Percentiles rank a stretch among this genome's conserved stretches.
phyloP scores from a whole-genome alignment of 2,888 invertebrate species.

The Andrena chrysosceles region DNA sequence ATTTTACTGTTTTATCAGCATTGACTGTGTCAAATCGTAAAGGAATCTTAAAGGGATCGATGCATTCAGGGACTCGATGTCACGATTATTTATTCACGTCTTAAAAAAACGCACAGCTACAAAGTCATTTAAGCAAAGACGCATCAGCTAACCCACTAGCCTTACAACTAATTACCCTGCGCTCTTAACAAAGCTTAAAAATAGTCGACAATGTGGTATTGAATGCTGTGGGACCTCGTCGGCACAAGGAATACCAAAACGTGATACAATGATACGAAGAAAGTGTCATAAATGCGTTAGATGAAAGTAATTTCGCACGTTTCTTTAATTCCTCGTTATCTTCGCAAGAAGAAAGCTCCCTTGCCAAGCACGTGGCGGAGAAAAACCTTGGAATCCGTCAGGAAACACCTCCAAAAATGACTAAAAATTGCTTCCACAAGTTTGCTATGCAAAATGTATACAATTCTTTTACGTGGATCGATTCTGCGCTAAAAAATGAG shows the following conservation, averaged over 20 bases:
- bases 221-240: not conserved
- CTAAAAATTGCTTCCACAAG: not conserved
- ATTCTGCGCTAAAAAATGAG: not conserved
- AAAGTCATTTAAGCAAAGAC: conserved; percentile 46
- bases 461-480: not conserved
- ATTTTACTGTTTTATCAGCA: too few relatives aligned
- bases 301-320: not conserved
- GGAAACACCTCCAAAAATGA: not conserved
- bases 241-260: not conserved
- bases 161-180: conserved; percentile 39
- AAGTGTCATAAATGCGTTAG: not conserved
- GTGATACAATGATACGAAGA: not conserved
- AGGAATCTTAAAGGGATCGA: not conserved
- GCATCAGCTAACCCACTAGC: conserved; percentile 36
- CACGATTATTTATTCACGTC: conserved; percentile 60
- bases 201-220: conserved; percentile 5
- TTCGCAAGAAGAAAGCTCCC: too few relatives aligned
- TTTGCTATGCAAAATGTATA: not conserved
- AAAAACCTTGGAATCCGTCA: too few relatives aligned
- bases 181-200: conserved; percentile 28
- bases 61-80: not conserved
- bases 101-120: conserved; percentile 55
- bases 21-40: not conserved
- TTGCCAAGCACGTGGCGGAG: too few relatives aligned
- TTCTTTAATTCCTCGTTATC: too few relatives aligned